These are phyloP conservation scores for Mesochorus sp. DNA, from an alignment of 2,888 invertebrate genomes.

Conservation along the genomic window DNA sequence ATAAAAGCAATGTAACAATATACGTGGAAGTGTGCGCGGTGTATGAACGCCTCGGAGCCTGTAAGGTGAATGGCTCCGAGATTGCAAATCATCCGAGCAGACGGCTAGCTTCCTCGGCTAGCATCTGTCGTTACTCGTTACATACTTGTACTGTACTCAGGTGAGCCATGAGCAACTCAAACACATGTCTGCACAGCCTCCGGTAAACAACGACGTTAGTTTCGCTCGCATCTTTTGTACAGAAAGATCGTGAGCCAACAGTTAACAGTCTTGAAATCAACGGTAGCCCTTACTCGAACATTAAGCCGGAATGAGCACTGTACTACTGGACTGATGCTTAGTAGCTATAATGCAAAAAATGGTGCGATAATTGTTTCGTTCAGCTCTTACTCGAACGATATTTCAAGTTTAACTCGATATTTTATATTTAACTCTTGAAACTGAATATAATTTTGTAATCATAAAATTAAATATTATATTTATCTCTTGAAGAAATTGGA, in stretches of 20 bases:
- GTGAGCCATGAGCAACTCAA: slow-evolving; percentile 71
- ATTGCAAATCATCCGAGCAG: slow-evolving; percentile 69
- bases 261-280: neutral
- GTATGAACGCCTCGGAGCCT: slow-evolving; percentile 10
- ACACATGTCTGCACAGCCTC: slow-evolving; percentile 70
- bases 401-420: too few relatives aligned
- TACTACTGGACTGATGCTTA: too few relatives aligned
- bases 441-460: too few relatives aligned
- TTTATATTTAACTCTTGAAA: too few relatives aligned
- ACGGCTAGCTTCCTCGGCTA: slow-evolving; percentile 67
- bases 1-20: slow-evolving; percentile 18
- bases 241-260: slow-evolving; percentile 5
- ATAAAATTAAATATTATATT: too few relatives aligned
- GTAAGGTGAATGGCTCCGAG: slow-evolving; percentile 66
- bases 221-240: slow-evolving; percentile 39
- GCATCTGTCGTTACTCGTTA: slow-evolving; percentile 76
- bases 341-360: too few relatives aligned
- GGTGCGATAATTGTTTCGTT: too few relatives aligned
- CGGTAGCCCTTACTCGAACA: slow-evolving; percentile 19
- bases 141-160: slow-evolving; percentile 61
- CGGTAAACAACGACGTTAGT: slow-evolving; percentile 44
- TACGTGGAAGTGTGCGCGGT: slow-evolving; percentile 6
- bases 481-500: too few relatives aligned
- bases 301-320: slow-evolving; percentile 1
- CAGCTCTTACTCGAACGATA: too few relatives aligned